Evolutionary conservation across 2,888 invertebrate species (phyloP).

Genomic region (Drosophila robusta): DNA sequence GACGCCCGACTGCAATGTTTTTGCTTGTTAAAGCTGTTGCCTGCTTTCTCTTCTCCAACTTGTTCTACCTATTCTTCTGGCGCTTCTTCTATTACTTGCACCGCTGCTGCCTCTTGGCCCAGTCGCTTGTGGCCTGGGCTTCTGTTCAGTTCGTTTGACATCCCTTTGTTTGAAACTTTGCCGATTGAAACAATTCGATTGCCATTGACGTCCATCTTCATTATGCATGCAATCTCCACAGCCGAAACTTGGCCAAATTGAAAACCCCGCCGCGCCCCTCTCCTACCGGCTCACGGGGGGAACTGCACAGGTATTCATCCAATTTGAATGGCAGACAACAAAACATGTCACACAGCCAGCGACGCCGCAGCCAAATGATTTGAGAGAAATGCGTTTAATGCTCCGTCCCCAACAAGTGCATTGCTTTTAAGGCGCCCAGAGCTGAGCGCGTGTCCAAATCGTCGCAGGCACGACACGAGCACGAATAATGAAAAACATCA

Average conservation of each 20-base stretch:
- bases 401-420: constrained; percentile 9
- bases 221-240: constrained; percentile 67
- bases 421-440: background rate
- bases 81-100: background rate
- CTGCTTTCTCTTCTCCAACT: too few relatives aligned
- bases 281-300: too few relatives aligned
- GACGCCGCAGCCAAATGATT: constrained; percentile 49
- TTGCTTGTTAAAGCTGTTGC: too few relatives aligned
- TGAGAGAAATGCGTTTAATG: constrained; percentile 59
- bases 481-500: background rate
- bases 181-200: constrained; percentile 66
- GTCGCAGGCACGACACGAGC: background rate
- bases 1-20: too few relatives aligned
- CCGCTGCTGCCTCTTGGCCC: background rate
- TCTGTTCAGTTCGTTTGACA: constrained; percentile 34
- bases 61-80: constrained; percentile 1
- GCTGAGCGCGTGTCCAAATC: background rate
- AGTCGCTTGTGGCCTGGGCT: constrained; percentile 23
- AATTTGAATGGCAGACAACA: constrained; percentile 34
- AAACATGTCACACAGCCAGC: constrained; percentile 40
- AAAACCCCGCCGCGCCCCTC: constrained; percentile 23
- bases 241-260: constrained; percentile 58
- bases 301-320: constrained; percentile 26
- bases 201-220: constrained; percentile 60
- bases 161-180: constrained; percentile 35